Evolutionary conservation across 2,113 vertebrate species (phyloP), one percentile per base, ranked within the genome.

Genomic region (Rhabdornis inornatus): DNA sequence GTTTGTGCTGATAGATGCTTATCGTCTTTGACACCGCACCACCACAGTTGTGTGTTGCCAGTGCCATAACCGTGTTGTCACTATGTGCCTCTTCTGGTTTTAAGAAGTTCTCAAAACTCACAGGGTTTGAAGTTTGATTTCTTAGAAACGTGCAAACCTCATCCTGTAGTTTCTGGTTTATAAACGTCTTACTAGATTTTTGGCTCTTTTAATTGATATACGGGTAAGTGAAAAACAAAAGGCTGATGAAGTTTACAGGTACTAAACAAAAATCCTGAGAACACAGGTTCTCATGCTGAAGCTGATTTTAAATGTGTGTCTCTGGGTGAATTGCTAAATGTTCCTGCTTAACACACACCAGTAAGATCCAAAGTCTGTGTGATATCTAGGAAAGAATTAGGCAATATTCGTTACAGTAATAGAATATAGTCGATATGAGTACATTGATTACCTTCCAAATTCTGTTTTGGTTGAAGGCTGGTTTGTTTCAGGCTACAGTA

Each of bases 1-100:
- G 96, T 97, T 97, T 97, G 90, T 95, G 94, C 95, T 95, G 97
- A 92, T 97, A 96, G 97, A 96, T 93, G 90, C 89, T 97, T 79
- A 87, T 96, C 22, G 6, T 89, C 83, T 93, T 70, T 97, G 97
- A 96, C 92, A 82, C 22, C 1, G 47, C 66, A 87, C 72, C 55
- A 24, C 89, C 55, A 35, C 9, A 1, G 63, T 47, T 70, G 56
- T 52, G 44, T 16, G 53, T 80, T 87, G 92, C 47, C 15, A 12
- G 33, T 50, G 63, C 68, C 15, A 0, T 70, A 40, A 53, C 50
- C 5, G 2, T 8, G 4, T 77, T 63, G 39, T 49, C 15, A 13
- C 20, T 33, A 0, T 0, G 0, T 53, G 47, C 39, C 57, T 84
- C 49, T 63, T 75, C 76, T 65, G 49, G 19, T 15, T 33, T 30